Percentiles rank a stretch among this genome's conserved stretches.
Evolutionary conservation across 2,888 invertebrate genomes (phyloP).

Genomic region (Disparrhopalites patrizii): DNA sequence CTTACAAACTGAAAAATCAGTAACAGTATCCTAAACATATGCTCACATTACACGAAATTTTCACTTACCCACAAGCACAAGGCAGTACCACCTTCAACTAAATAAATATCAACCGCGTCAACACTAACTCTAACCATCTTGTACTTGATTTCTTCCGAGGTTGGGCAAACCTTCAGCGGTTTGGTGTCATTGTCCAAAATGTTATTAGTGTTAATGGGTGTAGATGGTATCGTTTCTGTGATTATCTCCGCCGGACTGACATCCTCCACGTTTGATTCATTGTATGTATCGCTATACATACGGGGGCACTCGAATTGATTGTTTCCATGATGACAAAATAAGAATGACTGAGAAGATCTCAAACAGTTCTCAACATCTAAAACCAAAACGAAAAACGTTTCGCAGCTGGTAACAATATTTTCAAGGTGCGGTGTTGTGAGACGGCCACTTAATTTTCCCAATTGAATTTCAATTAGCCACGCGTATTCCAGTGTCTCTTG

Average conservation of each 20-base stretch:
- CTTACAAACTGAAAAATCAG: not conserved
- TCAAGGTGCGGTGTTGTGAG: slow-evolving; percentile 84
- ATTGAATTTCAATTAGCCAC: slow-evolving; percentile 91
- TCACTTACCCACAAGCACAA: slow-evolving; percentile 71
- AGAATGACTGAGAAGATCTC: slow-evolving; percentile 72
- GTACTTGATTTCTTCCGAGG: slow-evolving; percentile 84
- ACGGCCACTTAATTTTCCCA: slow-evolving; percentile 89
- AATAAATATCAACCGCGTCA: slow-evolving; percentile 82
- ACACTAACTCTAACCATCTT: slow-evolving; percentile 83
- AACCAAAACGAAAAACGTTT: slow-evolving; percentile 79
- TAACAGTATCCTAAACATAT: not conserved
- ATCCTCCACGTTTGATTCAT: not conserved
- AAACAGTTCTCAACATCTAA: slow-evolving; percentile 86
- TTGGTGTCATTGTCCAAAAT: not conserved
- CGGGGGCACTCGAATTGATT: slow-evolving; percentile 63
- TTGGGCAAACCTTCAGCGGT: slow-evolving; percentile 62
- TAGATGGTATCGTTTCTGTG: slow-evolving; percentile 5
- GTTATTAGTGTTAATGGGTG: slow-evolving; percentile 12
- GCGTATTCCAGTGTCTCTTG: slow-evolving; percentile 96
- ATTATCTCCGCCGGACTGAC: slow-evolving; percentile 1
- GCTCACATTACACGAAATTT: not conserved
- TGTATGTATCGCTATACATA: slow-evolving; percentile 14
- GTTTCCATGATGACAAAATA: slow-evolving; percentile 74
- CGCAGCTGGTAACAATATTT: slow-evolving; percentile 79
- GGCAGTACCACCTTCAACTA: slow-evolving; percentile 75